Evolutionary conservation across 92 coral and sea anemone genomes (phyloP), one percentile per base, ranked within the genome.

Genomic region (Epizoanthus fatuus): DNA sequence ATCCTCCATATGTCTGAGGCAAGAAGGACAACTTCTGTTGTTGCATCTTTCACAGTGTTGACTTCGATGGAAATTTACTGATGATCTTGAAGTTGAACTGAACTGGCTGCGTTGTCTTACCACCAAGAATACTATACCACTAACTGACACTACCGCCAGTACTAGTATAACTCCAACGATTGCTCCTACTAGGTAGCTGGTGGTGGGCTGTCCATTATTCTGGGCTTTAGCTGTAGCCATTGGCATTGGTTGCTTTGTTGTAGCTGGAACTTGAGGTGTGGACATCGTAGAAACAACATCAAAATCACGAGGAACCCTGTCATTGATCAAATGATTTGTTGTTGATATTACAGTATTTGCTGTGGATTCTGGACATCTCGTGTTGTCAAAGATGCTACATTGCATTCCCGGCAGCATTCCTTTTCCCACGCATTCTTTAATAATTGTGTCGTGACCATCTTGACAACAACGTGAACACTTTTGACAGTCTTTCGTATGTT

Each of bases 401-500:
- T 69, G 74, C 74, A 69, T 69, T 69, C 13, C 74, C 10, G 7
- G 16, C 14, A 9, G 11, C 20, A 69, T 7, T 9, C 54, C 74
- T 37, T 69, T 69, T 38, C 40, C 52, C 3, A 2, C 0, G 29
- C 74, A 69, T 42, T 69, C 74, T 69, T 69, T 54, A 39, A 69
- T 15, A 17, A 38, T 14, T 14, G 54, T 69, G 54, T 69, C 74
- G 8, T 40, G 25, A 20, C 54, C 74, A 69, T 69, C 74, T 40
- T 69, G 7, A 17, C 74, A 69, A 40, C 74, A 69, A 4, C 44
- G 22, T 69, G 74, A 69, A 69, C 74, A 69, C 12, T 55, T 32
- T 73, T 87, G 88, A 14, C 96, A 93, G 75, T 93, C 96, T 4
- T 65, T 84, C 2, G 91, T 73, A 38, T 64, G 35, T 1, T 38